Evolutionary conservation across 1,140 invertebrate species (phyloP).

Genomic region (Mylabris phalerata): DNA sequence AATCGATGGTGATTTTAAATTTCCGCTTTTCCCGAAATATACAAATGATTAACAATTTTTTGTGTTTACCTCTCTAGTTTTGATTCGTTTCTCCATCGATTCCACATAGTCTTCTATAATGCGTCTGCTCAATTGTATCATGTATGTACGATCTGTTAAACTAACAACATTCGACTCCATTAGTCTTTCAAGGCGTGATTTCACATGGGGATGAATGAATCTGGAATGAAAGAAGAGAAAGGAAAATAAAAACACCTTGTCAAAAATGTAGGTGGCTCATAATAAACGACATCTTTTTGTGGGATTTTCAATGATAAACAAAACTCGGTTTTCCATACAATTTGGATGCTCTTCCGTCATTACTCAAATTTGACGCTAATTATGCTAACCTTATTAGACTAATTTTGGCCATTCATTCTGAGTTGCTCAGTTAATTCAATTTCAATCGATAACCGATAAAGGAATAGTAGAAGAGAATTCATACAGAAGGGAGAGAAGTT

Average conservation of each 20-base stretch:
- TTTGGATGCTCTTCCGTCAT: too few relatives aligned
- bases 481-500: too few relatives aligned
- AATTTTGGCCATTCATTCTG: too few relatives aligned
- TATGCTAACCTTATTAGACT: too few relatives aligned
- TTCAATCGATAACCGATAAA: too few relatives aligned
- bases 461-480: too few relatives aligned
- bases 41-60: background rate
- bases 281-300: too few relatives aligned
- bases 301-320: too few relatives aligned
- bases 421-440: too few relatives aligned
- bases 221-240: constrained; percentile 14
- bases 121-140: constrained; percentile 54
- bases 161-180: constrained; percentile 59
- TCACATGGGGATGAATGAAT: constrained; percentile 50
- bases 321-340: too few relatives aligned
- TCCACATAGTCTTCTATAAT: constrained; percentile 55
- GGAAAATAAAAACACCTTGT: background rate
- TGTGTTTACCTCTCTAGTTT: constrained; percentile 49
- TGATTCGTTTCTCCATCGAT: constrained; percentile 54
- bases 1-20: background rate
- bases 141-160: constrained; percentile 57
- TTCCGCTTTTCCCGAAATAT: background rate
- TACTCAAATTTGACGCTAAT: too few relatives aligned
- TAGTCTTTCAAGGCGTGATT: constrained; percentile 52
- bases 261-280: too few relatives aligned